Evolutionary conservation across 2,888 invertebrate genomes (phyloP), one percentile per base, ranked within the genome.

Genomic region (Galerucella calmariensis): DNA sequence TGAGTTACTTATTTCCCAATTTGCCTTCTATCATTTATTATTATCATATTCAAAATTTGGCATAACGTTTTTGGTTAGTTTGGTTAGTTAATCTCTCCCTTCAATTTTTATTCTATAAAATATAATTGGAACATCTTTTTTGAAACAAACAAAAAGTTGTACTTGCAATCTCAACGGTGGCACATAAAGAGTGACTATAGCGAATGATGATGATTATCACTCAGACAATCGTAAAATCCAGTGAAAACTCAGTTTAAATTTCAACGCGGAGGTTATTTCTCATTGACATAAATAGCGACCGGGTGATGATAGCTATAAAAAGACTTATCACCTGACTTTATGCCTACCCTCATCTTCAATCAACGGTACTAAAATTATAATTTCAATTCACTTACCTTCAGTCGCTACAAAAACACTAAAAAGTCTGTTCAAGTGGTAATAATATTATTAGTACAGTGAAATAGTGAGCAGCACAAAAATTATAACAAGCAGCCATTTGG

Each of bases 291-390:
- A 66, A 41, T 61, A 69, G 62, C 72, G 27, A 72, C 63, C 41
- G n/a, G 20, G 53, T 66, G 69, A 48, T 65, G 53, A 56, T 58
- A 66, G 67, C 58, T 53, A 75, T 75, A 73, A 75, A 73, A 72
- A 75, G 67, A 75, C 72, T 75, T 73, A 75, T 76, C 73, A 76
- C 73, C 71, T 69, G 74, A 74, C 67, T 73, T 76, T 76, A 76
- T 77, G 72, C 51, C 69, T 61, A 66, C 66, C 73, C 73, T 70
- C 73, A 63, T 73, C 69, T 71, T 69, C 67, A 67, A 75, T 72
- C 75, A 73, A 46, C 75, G 67, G 62, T 58, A 72, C 53, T 77
- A 77, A 77, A 77, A 75, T 77, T 73, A 75, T 69, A 77, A 77
- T 75, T 75, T 73, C 70, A 77, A 75, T 75, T 77, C 70, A 75